Percentiles rank a stretch among this genome's conserved stretches.
phyloP scores from a whole-genome alignment of 2,113 vertebrate species.

The Ranitomeya imitator region DNA sequence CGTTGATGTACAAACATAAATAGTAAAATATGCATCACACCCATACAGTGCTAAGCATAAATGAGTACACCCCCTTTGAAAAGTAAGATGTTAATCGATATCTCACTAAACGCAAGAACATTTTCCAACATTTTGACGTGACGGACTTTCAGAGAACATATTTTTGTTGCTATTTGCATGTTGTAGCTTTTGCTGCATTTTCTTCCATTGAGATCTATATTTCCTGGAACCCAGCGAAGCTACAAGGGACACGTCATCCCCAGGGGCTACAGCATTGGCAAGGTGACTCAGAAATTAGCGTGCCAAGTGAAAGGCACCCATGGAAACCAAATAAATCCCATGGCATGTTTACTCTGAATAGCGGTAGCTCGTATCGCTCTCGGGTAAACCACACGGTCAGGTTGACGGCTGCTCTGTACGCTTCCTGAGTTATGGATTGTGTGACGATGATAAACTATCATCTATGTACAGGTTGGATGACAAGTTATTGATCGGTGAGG shows the following conservation, averaged over 20 bases:
- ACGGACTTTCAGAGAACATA: no score
- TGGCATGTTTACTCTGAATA: neutral
- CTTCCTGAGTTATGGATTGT: neutral
- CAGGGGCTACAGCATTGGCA: neutral
- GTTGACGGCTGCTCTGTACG: neutral
- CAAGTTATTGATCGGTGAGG: no score
- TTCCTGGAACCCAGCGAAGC: neutral
- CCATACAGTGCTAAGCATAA: no score
- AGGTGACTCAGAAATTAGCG: neutral
- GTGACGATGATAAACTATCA: no score
- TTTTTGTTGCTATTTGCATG: neutral
- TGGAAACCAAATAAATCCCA: conserved; percentile 6
- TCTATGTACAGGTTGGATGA: no score
- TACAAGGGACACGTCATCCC: neutral
- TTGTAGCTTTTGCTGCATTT: neutral
- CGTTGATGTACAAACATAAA: no score
- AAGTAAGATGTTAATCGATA: no score
- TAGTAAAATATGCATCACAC: no score
- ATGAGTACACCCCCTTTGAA: no score
- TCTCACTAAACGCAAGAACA: no score
- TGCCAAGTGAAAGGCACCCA: neutral
- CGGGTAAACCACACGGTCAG: neutral
- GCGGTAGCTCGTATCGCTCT: neutral
- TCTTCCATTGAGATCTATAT: neutral
- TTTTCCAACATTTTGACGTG: no score